A percentile compares a stretch with the other conserved stretches of the same genome.
phyloP scores from a whole-genome alignment of 2,113 vertebrate genomes.

The Apeltes quadracus region DNA sequence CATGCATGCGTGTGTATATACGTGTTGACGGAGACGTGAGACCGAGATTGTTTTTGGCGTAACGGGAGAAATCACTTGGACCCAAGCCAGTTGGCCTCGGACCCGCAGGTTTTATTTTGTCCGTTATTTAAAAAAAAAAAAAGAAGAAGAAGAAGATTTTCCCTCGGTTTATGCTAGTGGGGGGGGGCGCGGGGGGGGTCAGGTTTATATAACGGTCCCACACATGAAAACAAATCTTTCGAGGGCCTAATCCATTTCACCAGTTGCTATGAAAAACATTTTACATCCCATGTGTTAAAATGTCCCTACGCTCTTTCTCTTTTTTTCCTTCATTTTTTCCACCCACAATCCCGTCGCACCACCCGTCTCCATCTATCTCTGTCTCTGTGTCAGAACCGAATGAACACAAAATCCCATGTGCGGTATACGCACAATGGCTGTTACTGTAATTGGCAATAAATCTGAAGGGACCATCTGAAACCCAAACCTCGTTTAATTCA shows the following conservation, averaged over 20 bases:
- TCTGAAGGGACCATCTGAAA: conserved; percentile 16
- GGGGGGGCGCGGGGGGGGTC: neutral
- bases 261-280: conserved; percentile 44
- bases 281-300: conserved; percentile 51
- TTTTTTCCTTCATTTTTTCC: neutral
- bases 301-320: conserved; percentile 18
- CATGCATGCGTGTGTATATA: conserved; percentile 32
- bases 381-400: conserved; percentile 18
- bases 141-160: neutral
- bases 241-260: conserved; percentile 51
- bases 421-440: conserved; percentile 34
- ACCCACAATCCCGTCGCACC: neutral
- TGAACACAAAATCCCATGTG: conserved; percentile 34
- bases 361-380: neutral
- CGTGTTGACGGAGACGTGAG: conserved; percentile 66
- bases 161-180: conserved; percentile 12
- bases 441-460: conserved; percentile 35
- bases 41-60: conserved; percentile 65
- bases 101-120: conserved; percentile 32
- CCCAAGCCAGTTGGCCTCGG: conserved; percentile 61
- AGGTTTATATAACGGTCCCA: neutral
- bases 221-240: conserved; percentile 42
- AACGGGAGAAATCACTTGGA: conserved; percentile 71
- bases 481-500: conserved; percentile 15
- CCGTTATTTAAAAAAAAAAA: conserved; percentile 15